phyloP scores from a whole-genome alignment of 2,113 vertebrate genomes.

The Arothron firmamentum region DNA sequence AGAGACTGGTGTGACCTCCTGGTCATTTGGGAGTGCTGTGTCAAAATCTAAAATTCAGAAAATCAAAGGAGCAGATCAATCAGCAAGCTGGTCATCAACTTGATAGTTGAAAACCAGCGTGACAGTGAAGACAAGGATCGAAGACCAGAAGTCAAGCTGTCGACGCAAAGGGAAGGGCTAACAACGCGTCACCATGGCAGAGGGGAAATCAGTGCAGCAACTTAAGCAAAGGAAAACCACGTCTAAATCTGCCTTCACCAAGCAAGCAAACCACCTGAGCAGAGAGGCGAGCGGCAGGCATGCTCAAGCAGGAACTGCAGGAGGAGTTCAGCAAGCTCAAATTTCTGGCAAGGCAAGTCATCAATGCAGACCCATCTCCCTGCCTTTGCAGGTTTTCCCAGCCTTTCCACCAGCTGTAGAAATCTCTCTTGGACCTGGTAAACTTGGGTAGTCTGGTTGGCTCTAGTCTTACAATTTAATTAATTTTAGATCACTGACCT shows the following conservation, averaged over 20 bases:
- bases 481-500: no score
- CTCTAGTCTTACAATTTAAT: no score
- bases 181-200: not conserved
- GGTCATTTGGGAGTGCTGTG: no score
- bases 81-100: no score
- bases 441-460: not conserved
- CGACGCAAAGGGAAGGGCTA: no score
- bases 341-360: not conserved
- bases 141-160: no score
- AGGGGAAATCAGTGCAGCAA: not conserved
- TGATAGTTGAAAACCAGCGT: no score
- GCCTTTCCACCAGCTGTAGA: not conserved
- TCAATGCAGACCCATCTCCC: not conserved
- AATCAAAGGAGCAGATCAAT: no score
- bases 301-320: not conserved
- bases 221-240: not conserved
- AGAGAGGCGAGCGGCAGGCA: not conserved
- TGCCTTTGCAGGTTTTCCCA: not conserved
- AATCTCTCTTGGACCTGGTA: not conserved
- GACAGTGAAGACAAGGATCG: slow-evolving; percentile 15
- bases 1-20: no score
- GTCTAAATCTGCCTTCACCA: not conserved
- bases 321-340: not conserved
- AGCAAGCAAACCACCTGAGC: not conserved
- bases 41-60: no score